Evolutionary conservation across 2,888 invertebrate genomes (phyloP).

Genomic region (Pecten maximus): DNA sequence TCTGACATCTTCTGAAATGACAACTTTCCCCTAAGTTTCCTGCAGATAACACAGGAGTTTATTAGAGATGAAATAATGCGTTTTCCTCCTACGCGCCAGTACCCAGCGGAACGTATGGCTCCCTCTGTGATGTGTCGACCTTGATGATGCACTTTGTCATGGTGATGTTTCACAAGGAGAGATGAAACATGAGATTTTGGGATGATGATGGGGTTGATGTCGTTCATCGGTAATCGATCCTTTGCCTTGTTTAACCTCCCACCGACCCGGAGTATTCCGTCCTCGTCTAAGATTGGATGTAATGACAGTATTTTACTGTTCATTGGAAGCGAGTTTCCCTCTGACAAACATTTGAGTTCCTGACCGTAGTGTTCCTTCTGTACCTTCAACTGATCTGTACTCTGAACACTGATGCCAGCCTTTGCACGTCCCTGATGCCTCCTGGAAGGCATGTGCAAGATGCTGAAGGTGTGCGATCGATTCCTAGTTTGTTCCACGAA

Average conservation of each 20-base stretch:
- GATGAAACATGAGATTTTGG: conserved; percentile 45
- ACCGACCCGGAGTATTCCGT: conserved; percentile 53
- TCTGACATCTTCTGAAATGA: conserved; percentile 48
- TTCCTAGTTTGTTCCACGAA: conserved; percentile 49
- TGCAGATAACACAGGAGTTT: conserved; percentile 49
- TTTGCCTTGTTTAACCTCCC: too few species aligned
- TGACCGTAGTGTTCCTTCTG: conserved; percentile 49
- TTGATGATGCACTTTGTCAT: conserved; percentile 52
- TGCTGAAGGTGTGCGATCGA: conserved; percentile 31
- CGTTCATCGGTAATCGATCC: too few species aligned
- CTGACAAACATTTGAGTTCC: conserved; percentile 38
- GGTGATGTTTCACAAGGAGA: conserved; percentile 53
- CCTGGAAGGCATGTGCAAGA: neutral
- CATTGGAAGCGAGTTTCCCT: conserved; percentile 39
- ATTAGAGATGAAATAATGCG: conserved; percentile 50
- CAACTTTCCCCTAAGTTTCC: conserved; percentile 45
- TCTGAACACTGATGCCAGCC: conserved; percentile 48
- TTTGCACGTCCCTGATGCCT: conserved; percentile 21
- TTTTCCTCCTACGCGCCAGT: conserved; percentile 56
- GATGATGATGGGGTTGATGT: neutral
- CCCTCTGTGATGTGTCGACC: conserved; percentile 57
- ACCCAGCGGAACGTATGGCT: conserved; percentile 52
- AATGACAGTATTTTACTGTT: conserved; percentile 47
- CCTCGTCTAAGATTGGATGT: conserved; percentile 49
- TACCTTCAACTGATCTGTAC: neutral